A percentile compares a stretch with the other conserved stretches of the same genome.
Evolutionary conservation across 2,888 invertebrate genomes (phyloP).

Genomic region (Latrodectus elegans): DNA sequence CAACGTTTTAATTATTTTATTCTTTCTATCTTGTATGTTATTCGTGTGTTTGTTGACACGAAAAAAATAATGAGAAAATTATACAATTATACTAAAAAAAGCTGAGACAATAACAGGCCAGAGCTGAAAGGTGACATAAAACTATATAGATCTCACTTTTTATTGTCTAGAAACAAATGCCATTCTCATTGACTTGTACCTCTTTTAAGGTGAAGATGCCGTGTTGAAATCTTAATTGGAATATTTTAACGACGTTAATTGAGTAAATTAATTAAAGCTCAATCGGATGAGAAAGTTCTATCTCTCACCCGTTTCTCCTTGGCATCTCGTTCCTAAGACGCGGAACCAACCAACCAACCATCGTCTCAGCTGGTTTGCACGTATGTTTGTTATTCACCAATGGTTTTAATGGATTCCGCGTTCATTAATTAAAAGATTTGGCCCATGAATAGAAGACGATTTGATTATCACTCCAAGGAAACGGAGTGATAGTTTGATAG

Average conservation of each 20-base stretch:
- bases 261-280: constrained; percentile 13
- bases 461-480: not conserved
- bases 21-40: no score
- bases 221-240: not conserved
- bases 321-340: not conserved
- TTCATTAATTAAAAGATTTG: constrained; percentile 11
- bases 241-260: constrained; percentile 9
- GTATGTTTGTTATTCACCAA: not conserved
- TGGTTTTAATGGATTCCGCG: constrained; percentile 12
- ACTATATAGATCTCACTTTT: not conserved
- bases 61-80: no score
- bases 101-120: no score
- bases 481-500: not conserved
- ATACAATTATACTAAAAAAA: no score
- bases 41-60: no score
- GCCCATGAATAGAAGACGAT: not conserved
- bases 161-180: not conserved
- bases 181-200: not conserved
- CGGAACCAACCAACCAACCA: not conserved
- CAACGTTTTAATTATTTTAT: no score
- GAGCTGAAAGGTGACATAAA: no score
- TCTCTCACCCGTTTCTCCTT: not conserved
- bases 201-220: not conserved
- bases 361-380: not conserved
- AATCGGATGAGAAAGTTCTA: not conserved